Percentiles rank a stretch among this genome's conserved stretches.
These are phyloP conservation scores for Cathartes aura DNA, from an alignment of 2,113 vertebrate species.

Conservation along the genomic window DNA sequence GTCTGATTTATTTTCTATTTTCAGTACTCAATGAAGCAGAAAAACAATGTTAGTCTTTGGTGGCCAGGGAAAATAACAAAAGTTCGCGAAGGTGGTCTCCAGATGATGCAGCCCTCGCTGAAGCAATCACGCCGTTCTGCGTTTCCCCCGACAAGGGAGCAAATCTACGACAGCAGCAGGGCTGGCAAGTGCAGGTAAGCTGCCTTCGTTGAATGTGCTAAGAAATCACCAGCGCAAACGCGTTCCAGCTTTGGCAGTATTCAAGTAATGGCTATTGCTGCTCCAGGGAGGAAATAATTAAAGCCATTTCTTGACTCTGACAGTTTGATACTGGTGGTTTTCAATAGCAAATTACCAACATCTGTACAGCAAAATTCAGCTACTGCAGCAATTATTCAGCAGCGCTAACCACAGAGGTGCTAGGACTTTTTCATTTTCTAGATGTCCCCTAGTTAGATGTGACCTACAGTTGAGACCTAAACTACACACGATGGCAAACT, in stretches of 20 bases:
- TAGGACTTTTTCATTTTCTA: background rate
- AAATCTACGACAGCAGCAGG: background rate
- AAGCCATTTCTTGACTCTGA: slow-evolving; percentile 65
- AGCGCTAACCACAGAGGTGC: background rate
- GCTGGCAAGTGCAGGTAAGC: slow-evolving; percentile 21
- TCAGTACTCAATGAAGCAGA: background rate
- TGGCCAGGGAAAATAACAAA: background rate
- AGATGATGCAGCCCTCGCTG: background rate
- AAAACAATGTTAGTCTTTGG: slow-evolving; percentile 27
- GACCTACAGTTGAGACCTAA: background rate
- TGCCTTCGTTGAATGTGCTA: background rate
- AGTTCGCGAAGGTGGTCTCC: background rate
- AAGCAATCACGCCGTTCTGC: background rate
- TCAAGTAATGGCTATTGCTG: slow-evolving; percentile 47
- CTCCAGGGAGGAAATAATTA: slow-evolving; percentile 69
- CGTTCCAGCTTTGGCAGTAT: background rate
- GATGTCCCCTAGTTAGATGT: background rate
- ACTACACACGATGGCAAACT: background rate
- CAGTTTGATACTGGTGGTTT: slow-evolving; percentile 56
- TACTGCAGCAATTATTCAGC: slow-evolving; percentile 37
- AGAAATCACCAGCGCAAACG: slow-evolving; percentile 29
- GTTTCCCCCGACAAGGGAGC: background rate
- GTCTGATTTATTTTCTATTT: slow-evolving; percentile 39
- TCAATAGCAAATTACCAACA: slow-evolving; percentile 68
- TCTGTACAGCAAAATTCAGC: slow-evolving; percentile 16